A percentile compares a stretch with the other conserved stretches of the same genome.
Conservation (phyloP, 2,888 invertebrate genomes). For the Acholoe squamosa region DNA sequence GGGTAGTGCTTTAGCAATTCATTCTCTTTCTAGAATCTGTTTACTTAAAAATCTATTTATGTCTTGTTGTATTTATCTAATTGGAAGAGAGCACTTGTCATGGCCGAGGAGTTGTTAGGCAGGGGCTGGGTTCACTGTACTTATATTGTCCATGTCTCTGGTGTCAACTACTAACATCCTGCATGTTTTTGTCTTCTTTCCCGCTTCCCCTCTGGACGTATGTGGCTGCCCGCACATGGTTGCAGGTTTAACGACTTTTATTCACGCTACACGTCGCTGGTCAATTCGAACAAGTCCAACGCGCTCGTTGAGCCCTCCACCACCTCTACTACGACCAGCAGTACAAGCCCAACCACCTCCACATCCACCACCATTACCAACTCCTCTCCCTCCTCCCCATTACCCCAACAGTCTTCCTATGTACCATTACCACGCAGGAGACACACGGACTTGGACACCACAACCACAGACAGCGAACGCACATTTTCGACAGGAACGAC, state of each 20-base stretch:
- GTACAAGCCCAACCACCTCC: slow-evolving; percentile 37
- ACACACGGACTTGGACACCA: slow-evolving; percentile 60
- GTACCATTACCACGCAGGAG: slow-evolving; percentile 66
- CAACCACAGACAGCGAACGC: slow-evolving; percentile 19
- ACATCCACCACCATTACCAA: slow-evolving; percentile 19
- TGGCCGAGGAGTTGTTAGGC: not conserved
- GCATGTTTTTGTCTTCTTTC: slow-evolving; percentile 37
- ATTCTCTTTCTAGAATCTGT: no score
- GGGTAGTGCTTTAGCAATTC: no score
- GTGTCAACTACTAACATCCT: slow-evolving; percentile 45
- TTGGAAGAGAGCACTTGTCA: no score
- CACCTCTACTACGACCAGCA: slow-evolving; percentile 41
- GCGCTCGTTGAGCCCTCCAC: slow-evolving; percentile 47
- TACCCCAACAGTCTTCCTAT: slow-evolving; percentile 61
- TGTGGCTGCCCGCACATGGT: not conserved
- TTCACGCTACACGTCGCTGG: slow-evolving; percentile 64
- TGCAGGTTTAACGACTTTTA: slow-evolving; percentile 62
- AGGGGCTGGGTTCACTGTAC: not conserved
- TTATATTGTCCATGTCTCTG: slow-evolving; percentile 3
- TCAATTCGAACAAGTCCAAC: slow-evolving; percentile 58
- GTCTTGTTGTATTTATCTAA: no score
- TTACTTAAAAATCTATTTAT: no score
- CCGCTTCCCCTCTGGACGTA: slow-evolving; percentile 32
- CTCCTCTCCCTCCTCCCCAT: slow-evolving; percentile 50
- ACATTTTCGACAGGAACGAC: slow-evolving; percentile 53